These are phyloP conservation scores for Lagopus leucura DNA, from an alignment of 2,113 vertebrate species.

Conservation along the genomic window DNA sequence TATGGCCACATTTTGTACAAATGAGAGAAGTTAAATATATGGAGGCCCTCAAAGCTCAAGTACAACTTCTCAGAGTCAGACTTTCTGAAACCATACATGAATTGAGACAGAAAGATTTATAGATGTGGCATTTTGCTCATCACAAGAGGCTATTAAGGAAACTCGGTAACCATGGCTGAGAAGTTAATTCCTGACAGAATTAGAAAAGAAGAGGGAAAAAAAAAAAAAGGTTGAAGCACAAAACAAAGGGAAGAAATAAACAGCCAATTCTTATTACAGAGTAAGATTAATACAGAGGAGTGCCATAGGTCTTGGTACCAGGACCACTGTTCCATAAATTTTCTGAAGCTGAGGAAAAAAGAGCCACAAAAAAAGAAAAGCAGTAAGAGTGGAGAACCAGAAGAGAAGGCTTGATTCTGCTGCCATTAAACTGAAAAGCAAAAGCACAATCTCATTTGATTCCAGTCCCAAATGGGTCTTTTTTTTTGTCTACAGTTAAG, in stretches of 20 bases:
- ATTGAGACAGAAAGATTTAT: conserved; percentile 63
- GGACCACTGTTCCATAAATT: conserved; percentile 43
- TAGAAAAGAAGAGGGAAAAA: background rate
- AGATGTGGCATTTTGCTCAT: conserved; percentile 47
- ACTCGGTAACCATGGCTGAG: conserved; percentile 55
- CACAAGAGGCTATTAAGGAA: conserved; percentile 58
- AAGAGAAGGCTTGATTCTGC: background rate
- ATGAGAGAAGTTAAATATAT: background rate
- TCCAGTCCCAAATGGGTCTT: background rate
- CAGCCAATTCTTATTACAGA: conserved; percentile 21
- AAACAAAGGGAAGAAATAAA: conserved; percentile 58
- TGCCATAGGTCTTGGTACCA: conserved; percentile 42
- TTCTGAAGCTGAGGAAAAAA: conserved; percentile 12
- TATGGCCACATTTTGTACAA: background rate
- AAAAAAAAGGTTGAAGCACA: background rate
- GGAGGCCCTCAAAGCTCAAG: conserved; percentile 54
- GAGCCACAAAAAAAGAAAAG: background rate
- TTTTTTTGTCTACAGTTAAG: background rate
- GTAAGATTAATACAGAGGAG: conserved; percentile 46
- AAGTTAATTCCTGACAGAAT: background rate
- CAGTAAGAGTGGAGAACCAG: background rate
- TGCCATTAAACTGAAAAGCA: background rate
- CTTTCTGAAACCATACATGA: background rate
- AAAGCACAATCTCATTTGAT: background rate
- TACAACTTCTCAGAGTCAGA: conserved; percentile 52